Evolutionary conservation across 1,140 invertebrate genomes (phyloP).

Genomic region (Cardiocondyla obscurior): DNA sequence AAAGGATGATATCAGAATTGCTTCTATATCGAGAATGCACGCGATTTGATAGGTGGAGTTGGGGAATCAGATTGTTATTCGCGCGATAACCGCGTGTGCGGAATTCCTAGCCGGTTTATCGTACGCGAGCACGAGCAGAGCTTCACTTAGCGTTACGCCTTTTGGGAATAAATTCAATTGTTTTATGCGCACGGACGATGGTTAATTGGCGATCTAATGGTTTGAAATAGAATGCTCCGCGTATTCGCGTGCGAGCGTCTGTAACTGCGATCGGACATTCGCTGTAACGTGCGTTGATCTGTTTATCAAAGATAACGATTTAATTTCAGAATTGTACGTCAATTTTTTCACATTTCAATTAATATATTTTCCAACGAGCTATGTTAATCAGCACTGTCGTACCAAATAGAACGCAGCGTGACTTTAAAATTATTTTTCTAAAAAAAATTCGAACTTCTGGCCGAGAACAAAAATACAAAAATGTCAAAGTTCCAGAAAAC

Average conservation of each 20-base stretch:
- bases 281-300: background rate
- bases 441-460: no score
- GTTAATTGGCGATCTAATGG: constrained; percentile 2
- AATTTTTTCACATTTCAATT: no score
- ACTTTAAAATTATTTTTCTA: no score
- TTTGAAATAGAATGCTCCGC: constrained; percentile 22
- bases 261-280: constrained; percentile 16
- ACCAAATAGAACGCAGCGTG: no score
- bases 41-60: background rate
- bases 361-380: no score
- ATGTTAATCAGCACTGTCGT: no score
- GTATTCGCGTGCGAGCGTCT: constrained; percentile 7
- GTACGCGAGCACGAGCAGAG: constrained; percentile 6
- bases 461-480: no score
- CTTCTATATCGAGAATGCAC: background rate
- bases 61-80: background rate
- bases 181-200: constrained; percentile 8
- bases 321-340: background rate
- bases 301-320: background rate
- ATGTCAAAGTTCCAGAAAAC: no score
- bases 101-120: constrained; percentile 19
- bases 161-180: constrained; percentile 31
- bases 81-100: constrained; percentile 1
- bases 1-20: background rate
- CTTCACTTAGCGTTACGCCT: constrained; percentile 26